Base-by-base conservation (phyloP, 2,113 vertebrate species). In the Delphinapterus leucas region DNA sequence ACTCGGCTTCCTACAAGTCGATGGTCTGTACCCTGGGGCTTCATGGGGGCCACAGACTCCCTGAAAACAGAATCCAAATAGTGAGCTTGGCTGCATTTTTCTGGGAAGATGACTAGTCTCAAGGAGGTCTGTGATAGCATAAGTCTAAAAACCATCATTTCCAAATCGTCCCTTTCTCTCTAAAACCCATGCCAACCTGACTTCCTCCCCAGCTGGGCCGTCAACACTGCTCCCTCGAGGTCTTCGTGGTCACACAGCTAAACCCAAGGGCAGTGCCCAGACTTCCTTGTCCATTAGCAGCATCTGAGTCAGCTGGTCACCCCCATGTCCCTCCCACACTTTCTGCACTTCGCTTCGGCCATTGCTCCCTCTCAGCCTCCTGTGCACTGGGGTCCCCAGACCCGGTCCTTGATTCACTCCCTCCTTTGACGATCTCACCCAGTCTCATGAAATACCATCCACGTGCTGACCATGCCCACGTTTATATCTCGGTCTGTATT, bases 401-500 rank as follows among this genome's bases (percentile, higher is more conserved):
- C 68, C 90, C 44, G 2, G 70, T 7, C 81, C 20, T 3, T 10
- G 31, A n/a, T 58, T 47, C 13, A 8, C 44, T 47, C 2, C 17
- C n/a, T 28, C 11, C 18, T 20, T 38, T 8, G 18, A 26, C 1
- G 41, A 9, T 26, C 76, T n/a, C 21, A 1, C 58, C 3, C 3
- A 53, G 6, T 4, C 17, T 9, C 36, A 0, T 2, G 55, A 38
- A 80, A 76, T 47, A 21, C 65, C 1, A 1, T 1, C 8, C 4
- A 0, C 0, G 6, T 20, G 11, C 81, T 14, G 33, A 28, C 18
- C 23, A 10, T 8, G n/a, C 2, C 15, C 8, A 5, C 5, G 0
- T 33, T 13, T 14, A 1, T 55, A 8, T 6, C 28, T 10, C 3
- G 1, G 70, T 6, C 31, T 49, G 36, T 33, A 28, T 6, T 23